Conservation (phyloP, 2,113 vertebrate species). For the Miniopterus natalensis region DNA sequence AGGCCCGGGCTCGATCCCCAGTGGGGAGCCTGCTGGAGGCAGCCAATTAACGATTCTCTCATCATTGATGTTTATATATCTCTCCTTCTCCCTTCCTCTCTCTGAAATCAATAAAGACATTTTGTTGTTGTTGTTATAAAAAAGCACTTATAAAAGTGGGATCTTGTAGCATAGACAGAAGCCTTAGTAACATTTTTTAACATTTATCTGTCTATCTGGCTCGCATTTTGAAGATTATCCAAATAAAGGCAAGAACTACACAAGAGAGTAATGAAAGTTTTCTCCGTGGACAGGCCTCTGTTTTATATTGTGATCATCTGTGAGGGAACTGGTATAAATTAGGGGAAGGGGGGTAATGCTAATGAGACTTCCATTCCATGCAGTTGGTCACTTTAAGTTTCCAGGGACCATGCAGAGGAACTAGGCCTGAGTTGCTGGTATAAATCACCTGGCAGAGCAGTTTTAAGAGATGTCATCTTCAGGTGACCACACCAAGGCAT, state of each 20-base stretch:
- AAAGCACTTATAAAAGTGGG: background rate
- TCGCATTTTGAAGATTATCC: background rate
- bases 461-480: background rate
- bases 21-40: too few relatives aligned
- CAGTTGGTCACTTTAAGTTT: background rate
- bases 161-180: background rate
- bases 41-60: too few relatives aligned
- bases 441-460: background rate
- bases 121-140: too few relatives aligned
- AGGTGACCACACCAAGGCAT: background rate
- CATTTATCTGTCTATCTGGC: background rate
- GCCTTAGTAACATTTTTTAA: background rate
- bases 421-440: too few relatives aligned
- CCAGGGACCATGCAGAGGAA: background rate
- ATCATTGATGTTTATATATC: too few relatives aligned
- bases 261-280: background rate
- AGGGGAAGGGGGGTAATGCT: background rate
- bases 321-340: background rate
- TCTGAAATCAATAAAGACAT: too few relatives aligned
- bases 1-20: too few relatives aligned
- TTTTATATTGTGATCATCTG: background rate
- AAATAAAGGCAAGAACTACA: background rate
- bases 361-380: background rate
- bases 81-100: too few relatives aligned
- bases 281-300: background rate